phyloP scores from a whole-genome alignment of 2,888 invertebrate species.

The Xylota sylvarum region DNA sequence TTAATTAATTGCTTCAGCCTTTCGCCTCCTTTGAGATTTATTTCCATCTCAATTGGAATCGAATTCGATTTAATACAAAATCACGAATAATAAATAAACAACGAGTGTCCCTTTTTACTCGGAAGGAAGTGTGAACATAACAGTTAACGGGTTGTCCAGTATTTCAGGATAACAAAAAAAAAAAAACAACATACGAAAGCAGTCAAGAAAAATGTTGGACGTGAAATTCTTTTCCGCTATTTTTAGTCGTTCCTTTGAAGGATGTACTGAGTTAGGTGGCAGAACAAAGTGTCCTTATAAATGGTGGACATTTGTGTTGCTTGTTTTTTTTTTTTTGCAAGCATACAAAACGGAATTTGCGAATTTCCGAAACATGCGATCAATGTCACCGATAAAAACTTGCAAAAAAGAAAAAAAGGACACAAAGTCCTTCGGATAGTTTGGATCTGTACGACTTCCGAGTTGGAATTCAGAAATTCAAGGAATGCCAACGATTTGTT shows the following conservation, averaged over 20 bases:
- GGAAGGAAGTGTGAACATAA: constrained; percentile 68
- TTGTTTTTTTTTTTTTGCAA: constrained; percentile 7
- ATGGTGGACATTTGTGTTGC: constrained; percentile 55
- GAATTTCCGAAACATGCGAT: constrained; percentile 74
- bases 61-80: constrained; percentile 75
- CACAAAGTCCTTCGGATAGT: constrained; percentile 15
- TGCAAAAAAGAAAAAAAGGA: constrained; percentile 11
- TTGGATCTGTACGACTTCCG: constrained; percentile 56
- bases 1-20: constrained; percentile 72
- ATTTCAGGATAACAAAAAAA: constrained; percentile 16
- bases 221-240: constrained; percentile 53
- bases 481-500: constrained; percentile 70
- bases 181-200: constrained; percentile 57
- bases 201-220: constrained; percentile 71
- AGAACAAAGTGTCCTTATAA: constrained; percentile 37
- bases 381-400: constrained; percentile 67
- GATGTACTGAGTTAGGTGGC: neutral
- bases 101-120: constrained; percentile 6
- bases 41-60: constrained; percentile 72
- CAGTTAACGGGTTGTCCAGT: constrained; percentile 70
- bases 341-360: constrained; percentile 45
- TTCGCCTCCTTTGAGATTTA: constrained; percentile 63
- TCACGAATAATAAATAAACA: constrained; percentile 75
- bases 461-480: constrained; percentile 60
- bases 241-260: constrained; percentile 8